Conservation (phyloP, 2,888 invertebrate genomes). For the Cataglyphis livida region DNA sequence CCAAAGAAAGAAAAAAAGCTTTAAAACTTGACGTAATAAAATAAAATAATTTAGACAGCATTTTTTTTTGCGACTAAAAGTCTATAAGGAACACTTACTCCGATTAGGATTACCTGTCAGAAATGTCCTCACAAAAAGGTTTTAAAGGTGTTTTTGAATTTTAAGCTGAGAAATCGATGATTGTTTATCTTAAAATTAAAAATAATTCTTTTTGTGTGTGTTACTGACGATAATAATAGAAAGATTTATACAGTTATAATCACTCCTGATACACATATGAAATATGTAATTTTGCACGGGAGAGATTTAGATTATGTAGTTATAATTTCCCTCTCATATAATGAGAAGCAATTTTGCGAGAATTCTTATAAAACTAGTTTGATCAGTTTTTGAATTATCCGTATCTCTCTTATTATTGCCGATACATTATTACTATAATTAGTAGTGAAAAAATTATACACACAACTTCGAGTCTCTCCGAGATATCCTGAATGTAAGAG, state of each 20-base stretch:
- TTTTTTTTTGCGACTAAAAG: no score
- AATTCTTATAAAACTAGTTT: constrained; percentile 8
- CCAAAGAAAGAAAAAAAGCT: no score
- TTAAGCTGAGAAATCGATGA: no score
- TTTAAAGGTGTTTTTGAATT: no score
- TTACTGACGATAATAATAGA: background rate
- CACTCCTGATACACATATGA: background rate
- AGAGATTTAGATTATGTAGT: background rate
- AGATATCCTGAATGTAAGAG: background rate
- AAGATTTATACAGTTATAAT: background rate
- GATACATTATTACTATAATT: background rate
- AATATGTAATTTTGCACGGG: background rate
- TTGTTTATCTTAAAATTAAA: no score
- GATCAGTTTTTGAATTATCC: constrained; percentile 29
- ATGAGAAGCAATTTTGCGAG: background rate
- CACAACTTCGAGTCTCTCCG: background rate
- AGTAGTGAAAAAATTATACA: constrained; percentile 15
- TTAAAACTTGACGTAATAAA: no score
- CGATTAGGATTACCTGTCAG: no score
- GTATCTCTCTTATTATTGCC: background rate
- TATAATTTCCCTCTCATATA: constrained; percentile 15
- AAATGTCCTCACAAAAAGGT: no score
- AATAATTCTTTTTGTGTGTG: no score
- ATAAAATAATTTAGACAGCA: no score
- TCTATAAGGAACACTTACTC: no score